Evolutionary conservation across 2,113 vertebrate genomes (phyloP), one percentile per base, ranked within the genome.

Genomic region (Trochalopteron elliotii): DNA sequence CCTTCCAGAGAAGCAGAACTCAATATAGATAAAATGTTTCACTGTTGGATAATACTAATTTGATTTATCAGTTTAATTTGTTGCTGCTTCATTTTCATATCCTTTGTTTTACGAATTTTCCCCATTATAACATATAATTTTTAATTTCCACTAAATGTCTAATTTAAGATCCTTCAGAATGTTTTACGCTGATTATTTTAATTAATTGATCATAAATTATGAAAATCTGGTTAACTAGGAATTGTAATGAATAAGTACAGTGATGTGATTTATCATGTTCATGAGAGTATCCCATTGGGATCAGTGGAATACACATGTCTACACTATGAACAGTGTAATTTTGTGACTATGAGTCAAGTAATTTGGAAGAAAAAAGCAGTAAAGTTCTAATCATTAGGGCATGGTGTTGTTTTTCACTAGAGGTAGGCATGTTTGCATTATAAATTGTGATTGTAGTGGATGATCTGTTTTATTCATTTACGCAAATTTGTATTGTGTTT

Each of bases 21-120:
- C 52, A 88, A 17, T 65, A 57, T 4, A 83, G 59, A 77, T 83
- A 81, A 94, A 81, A 77, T 77, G 1, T 71, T 94, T 87, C 40
- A 76, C 15, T 85, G 15, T 76, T 44, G 45, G 39, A 42, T 83
- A 83, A 72, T 52, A 45, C 3, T 72, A 53, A 90, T 87, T 81
- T 94, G 39, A 84, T 91, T 80, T 88, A 67, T 77, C 55, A 59
- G 25, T 63, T 95, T 86, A 76, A 87, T 92, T 93, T 83, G 11
- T 88, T 68, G 30, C 14, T 90, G 50, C 31, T 69, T 71, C 17
- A 76, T n/a, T 90, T 83, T 80, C 20, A 69, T 42, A 85, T 27
- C 7, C 15, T 85, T 77, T 77, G 13, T 71, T 82, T 16, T 28
- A 65, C 65, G 10, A 72, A 52, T 63, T 90, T 90, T 80, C 5